phyloP scores from a whole-genome alignment of 2,797 vertebrate genomes.

The Gallirallus australis region DNA sequence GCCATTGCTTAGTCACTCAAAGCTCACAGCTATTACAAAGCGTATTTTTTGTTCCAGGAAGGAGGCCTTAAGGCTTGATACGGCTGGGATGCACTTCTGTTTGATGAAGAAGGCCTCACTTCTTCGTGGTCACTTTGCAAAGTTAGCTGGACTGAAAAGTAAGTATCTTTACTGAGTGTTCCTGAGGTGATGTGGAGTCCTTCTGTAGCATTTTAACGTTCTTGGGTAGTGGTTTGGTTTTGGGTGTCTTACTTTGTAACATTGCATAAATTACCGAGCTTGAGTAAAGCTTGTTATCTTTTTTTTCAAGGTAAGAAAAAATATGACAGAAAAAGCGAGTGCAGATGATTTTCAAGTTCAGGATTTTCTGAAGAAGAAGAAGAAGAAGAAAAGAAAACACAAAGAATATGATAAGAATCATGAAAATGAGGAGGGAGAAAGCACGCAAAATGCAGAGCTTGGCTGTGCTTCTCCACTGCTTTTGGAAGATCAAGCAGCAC shows the following conservation, averaged over 20 bases:
- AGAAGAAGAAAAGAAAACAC: constrained; percentile 38
- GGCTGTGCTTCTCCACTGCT: accelerated
- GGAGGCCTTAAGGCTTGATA: neutral
- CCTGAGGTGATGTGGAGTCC: neutral
- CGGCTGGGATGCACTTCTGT: neutral
- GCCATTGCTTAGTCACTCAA: accelerated
- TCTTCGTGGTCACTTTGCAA: neutral
- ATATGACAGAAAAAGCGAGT: neutral
- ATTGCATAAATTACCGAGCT: accelerated
- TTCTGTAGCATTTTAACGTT: neutral
- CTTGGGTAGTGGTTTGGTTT: neutral
- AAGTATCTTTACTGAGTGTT: neutral
- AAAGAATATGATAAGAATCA: accelerated
- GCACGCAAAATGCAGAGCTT: neutral
- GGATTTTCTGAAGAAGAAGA: constrained; percentile 39
- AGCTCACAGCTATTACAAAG: accelerated
- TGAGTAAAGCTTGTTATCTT: neutral
- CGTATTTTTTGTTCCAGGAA: neutral
- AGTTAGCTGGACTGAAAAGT: neutral
- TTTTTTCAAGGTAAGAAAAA: neutral
- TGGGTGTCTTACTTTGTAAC: neutral
- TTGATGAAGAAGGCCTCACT: neutral
- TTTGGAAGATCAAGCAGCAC: neutral
- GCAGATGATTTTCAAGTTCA: neutral
- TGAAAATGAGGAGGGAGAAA: neutral